A percentile compares a stretch with the other conserved stretches of the same genome.
Conservation (phyloP, 2,888 invertebrate genomes). For the Polyommatus icarus region DNA sequence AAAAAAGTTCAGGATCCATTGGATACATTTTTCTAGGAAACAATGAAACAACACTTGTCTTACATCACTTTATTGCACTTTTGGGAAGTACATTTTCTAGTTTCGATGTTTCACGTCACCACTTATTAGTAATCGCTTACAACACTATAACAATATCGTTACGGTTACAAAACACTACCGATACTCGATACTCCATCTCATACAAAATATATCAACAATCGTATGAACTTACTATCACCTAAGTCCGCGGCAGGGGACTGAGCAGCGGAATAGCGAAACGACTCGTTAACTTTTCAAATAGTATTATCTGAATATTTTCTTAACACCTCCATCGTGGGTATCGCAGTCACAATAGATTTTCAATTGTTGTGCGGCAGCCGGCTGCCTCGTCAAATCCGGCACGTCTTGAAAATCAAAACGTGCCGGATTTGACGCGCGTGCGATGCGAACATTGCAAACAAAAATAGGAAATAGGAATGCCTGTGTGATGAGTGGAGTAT, state of each 20-base stretch:
- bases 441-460: no score
- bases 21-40: not conserved
- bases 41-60: conserved; percentile 35
- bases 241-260: not conserved
- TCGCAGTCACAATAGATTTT: no score
- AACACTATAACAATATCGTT: conserved; percentile 30
- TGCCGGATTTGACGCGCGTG: no score
- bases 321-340: no score
- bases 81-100: conserved; percentile 75
- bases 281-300: not conserved
- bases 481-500: no score
- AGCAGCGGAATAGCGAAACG: not conserved
- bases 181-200: not conserved
- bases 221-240: not conserved
- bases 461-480: no score
- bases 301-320: no score
- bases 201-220: conserved; percentile 27
- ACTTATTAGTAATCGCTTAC: conserved; percentile 39
- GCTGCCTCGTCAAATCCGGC: no score
- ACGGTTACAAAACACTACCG: conserved; percentile 27
- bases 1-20: not conserved
- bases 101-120: conserved; percentile 60
- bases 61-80: conserved; percentile 76
- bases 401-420: no score
- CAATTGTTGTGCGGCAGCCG: no score